Conservation (phyloP, 2,888 invertebrate genomes). For the Cerastoderma edule region DNA sequence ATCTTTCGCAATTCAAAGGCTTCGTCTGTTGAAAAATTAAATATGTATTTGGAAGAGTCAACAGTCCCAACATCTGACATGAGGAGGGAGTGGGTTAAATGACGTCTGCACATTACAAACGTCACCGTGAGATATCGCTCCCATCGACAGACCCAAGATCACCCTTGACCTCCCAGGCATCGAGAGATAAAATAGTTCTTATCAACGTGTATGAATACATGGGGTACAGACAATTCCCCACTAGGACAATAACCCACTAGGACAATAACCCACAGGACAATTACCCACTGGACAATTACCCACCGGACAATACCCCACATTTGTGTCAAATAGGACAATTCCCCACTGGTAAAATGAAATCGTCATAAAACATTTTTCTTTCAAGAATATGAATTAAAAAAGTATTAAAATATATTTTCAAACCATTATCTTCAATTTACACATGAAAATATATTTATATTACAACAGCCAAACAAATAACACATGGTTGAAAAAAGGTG, state of each 20-base stretch:
- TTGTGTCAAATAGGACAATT: background rate
- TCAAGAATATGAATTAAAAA: too few species aligned
- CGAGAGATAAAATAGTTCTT: background rate
- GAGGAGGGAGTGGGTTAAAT: background rate
- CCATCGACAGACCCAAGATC: slow-evolving; percentile 6
- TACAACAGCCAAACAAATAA: too few species aligned
- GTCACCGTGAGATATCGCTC: slow-evolving; percentile 7
- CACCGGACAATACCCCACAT: background rate
- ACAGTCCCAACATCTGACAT: background rate
- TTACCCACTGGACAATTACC: background rate
- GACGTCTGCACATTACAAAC: slow-evolving; percentile 21
- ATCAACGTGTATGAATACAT: background rate
- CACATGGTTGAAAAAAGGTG: too few species aligned
- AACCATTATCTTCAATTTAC: too few species aligned
- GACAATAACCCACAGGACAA: background rate
- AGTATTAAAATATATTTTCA: too few species aligned
- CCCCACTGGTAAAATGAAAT: too few species aligned
- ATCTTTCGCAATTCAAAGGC: background rate
- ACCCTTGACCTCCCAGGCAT: background rate
- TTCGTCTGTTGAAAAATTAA: background rate
- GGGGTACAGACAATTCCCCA: background rate
- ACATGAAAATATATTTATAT: too few species aligned
- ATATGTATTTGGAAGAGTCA: background rate
- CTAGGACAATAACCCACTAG: too few species aligned
- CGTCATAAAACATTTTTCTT: too few species aligned